Evolutionary conservation across 2,888 invertebrate species (phyloP).

Genomic region (Standfussiana lucernea): DNA sequence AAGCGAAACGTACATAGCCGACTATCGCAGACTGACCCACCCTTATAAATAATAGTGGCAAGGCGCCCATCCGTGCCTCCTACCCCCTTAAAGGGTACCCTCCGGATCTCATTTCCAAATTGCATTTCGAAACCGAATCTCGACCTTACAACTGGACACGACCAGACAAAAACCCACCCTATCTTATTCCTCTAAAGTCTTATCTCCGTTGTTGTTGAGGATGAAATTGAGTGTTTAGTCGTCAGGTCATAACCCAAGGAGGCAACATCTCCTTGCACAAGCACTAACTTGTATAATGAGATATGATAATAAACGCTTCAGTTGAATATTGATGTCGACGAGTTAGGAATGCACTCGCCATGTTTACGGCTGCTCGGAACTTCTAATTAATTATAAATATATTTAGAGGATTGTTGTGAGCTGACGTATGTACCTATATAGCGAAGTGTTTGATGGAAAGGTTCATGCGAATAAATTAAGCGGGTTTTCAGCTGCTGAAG

Average conservation of each 20-base stretch:
- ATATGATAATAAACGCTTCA: conserved; percentile 90
- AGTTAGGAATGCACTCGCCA: conserved; percentile 88
- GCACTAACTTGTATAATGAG: conserved; percentile 91
- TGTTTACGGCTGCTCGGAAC: conserved; percentile 79
- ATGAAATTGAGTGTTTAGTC: conserved; percentile 80
- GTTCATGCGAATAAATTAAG: conserved; percentile 18
- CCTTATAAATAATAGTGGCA: conserved; percentile 91
- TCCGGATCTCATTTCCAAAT: conserved; percentile 90
- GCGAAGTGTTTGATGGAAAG: conserved; percentile 9
- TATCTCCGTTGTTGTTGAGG: conserved; percentile 64
- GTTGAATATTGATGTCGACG: conserved; percentile 89
- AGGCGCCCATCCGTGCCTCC: conserved; percentile 83
- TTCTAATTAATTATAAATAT: conserved; percentile 70
- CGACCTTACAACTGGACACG: conserved; percentile 82
- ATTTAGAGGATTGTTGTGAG: conserved; percentile 58
- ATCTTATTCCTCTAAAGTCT: conserved; percentile 67
- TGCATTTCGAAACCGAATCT: conserved; percentile 89
- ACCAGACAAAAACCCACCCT: conserved; percentile 70
- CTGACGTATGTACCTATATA: conserved; percentile 9
- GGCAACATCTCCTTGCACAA: conserved; percentile 83
- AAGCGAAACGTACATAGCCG: conserved; percentile 72
- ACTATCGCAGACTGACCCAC: conserved; percentile 88
- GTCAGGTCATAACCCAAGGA: conserved; percentile 87
- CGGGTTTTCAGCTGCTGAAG: conserved; percentile 1
- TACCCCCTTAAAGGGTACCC: conserved; percentile 86